Conservation (phyloP, 2,113 vertebrate genomes). For the Vireo altiloquus region DNA sequence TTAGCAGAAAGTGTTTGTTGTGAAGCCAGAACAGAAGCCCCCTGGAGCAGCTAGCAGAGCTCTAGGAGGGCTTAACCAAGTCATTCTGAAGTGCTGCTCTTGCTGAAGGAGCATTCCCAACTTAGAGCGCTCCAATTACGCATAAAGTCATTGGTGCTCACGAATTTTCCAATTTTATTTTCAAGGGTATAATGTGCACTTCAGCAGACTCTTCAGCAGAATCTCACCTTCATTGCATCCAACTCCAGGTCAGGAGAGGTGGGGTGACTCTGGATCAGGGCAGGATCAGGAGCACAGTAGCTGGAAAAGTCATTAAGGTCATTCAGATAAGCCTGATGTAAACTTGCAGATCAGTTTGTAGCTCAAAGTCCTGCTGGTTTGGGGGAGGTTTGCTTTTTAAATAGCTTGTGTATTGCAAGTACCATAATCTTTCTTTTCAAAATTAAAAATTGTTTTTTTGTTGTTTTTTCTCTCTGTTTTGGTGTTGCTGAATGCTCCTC, state of each 20-base stretch:
- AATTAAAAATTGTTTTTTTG: not conserved
- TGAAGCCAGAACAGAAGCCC: not conserved
- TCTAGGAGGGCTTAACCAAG: not conserved
- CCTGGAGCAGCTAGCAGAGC: not conserved
- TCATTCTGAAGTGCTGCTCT: not conserved
- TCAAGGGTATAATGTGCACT: not conserved
- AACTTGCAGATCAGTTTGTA: not conserved
- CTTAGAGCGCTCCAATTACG: not conserved
- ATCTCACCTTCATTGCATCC: fast-evolving
- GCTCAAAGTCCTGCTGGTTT: not conserved
- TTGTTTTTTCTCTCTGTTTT: not conserved
- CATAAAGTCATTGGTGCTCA: fast-evolving
- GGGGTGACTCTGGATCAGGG: fast-evolving
- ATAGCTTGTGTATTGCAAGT: not conserved
- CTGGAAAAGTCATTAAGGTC: not conserved
- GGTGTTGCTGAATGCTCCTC: not conserved
- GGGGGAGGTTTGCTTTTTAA: not conserved
- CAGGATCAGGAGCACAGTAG: not conserved
- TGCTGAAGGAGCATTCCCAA: not conserved
- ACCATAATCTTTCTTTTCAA: not conserved
- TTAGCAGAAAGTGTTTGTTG: not conserved
- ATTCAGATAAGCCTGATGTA: not conserved
- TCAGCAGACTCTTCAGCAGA: not conserved
- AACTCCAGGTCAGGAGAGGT: too few relatives aligned
- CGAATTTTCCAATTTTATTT: not conserved